Conservation (phyloP, 2,888 invertebrate species). For the Dryocosmus kuriphilus region DNA sequence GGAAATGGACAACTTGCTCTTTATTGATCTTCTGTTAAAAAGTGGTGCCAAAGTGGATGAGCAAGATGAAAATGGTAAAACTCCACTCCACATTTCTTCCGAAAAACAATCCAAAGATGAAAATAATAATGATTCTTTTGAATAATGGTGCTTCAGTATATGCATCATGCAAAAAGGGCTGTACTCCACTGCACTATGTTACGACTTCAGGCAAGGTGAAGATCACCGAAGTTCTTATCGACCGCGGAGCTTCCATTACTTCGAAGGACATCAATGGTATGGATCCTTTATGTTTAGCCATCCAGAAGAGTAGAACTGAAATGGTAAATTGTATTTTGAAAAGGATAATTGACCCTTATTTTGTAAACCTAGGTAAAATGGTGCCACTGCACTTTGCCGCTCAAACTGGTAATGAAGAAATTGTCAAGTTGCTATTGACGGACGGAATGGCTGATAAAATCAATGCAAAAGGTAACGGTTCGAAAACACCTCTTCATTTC, state of each 20-base stretch:
- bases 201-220: background rate
- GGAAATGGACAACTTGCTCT: background rate
- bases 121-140: background rate
- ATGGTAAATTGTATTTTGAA: background rate
- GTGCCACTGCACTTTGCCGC: slow-evolving; percentile 11
- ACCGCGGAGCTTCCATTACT: background rate
- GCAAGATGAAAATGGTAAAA: background rate
- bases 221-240: background rate
- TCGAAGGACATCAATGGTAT: background rate
- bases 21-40: background rate
- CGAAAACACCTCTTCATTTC: background rate
- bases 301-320: background rate
- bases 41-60: background rate
- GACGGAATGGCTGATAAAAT: background rate
- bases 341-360: background rate
- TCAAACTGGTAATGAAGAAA: slow-evolving; percentile 5
- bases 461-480: background rate
- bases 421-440: background rate
- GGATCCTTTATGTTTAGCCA: background rate
- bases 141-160: background rate
- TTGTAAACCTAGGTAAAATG: background rate
- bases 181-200: background rate
- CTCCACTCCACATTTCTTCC: background rate
- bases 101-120: background rate
- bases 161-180: background rate